Evolutionary conservation across 2,888 invertebrate genomes (phyloP), one percentile per base, ranked within the genome.

Genomic region (Chalcosyrphus nemorum): DNA sequence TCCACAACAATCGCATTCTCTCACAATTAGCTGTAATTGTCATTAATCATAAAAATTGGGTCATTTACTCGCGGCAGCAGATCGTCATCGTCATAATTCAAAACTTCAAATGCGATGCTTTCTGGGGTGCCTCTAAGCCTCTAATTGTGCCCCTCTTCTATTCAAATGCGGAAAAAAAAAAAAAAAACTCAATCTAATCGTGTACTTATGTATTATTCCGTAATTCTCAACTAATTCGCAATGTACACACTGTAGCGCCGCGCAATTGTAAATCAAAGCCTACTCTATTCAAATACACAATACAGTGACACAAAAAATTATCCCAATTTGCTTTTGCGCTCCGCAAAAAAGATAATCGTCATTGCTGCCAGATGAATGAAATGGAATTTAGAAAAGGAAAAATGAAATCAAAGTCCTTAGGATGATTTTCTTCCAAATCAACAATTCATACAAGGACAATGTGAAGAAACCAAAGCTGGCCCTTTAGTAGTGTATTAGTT

Each of bases 1-100:
- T 35, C 15, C 9, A 1, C 35, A 50, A 47, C 43, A 56, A 21
- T 57, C 35, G 15, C 47, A 50, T 57, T 47, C 35, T 47, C 35
- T 15, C 70, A 47, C 57, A 71, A 59, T 72, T 61, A 52, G 41
- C 21, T 72, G 38, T 27, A 72, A 72, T 72, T 61, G 41, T 29
- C 61, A 52, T 61, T 72, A 50, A 61, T 72, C 52, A 41, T 17
- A 13, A 27, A 61, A 72, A 72, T 52, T 72, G 24, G 61, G 61
- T 41, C 61, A 38, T 38, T 61, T 50, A 29, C 24, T 57, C 38
- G 38, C 21, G 1, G 35, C 57, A 57, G 13, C 21, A 38, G 19
- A 3, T 4, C 57, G 7, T 41, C 24, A 24, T 59, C 59, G 41
- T 6, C 41, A 59, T 15, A 59, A 59, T 27, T 43, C 24, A 41